Base-by-base conservation (phyloP, 2,888 invertebrate genomes). In the Crematogaster levior region DNA sequence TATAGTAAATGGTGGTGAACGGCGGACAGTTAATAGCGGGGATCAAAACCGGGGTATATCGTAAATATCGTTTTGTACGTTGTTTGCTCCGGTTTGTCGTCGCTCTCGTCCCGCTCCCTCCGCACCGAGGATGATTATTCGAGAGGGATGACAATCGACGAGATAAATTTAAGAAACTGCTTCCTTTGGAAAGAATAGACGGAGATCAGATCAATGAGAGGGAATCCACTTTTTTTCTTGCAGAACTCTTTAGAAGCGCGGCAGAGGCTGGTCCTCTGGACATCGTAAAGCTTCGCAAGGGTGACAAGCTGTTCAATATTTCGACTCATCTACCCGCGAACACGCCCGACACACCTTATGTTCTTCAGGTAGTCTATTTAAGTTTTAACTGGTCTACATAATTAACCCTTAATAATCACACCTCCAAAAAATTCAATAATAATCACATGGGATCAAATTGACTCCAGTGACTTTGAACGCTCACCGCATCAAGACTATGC, bases 231-330 rank as follows among this genome's bases (percentile, higher is more conserved):
- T 60, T 83, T 37, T 91, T 86, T 51, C 15, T 95, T 95, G 84
- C 95, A 97, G 96, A 96, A 93, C 95, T 96, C 91, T 96, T 97
- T 94, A 95, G 96, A 93, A 95, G 95, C 85, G 96, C 96, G 85
- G 96, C 96, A 84, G 96, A 96, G 94, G 96, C 96, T 85, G 96
- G 96, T 88, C 96, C 96, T 87, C 95, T 95, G 92, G 96, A 97
- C 92, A 96, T 96, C 92, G 95, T 97, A 91, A 97, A 97, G 94
- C 95, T 97, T 91, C 96, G 96, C 92, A 95, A 95, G 85, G 95
- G 95, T 82, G 96, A 96, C 70, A 96, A 95, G 91, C 95, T 96
- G 85, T 93, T 96, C 91, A 96, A 96, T 94, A 96, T 96, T 91
- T 96, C 96, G 81, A 95, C 95, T 27, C 95, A 95, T 87, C 94